These are phyloP conservation scores for Leptosomus discolor DNA, from an alignment of 2,113 vertebrate genomes.

Conservation along the genomic window DNA sequence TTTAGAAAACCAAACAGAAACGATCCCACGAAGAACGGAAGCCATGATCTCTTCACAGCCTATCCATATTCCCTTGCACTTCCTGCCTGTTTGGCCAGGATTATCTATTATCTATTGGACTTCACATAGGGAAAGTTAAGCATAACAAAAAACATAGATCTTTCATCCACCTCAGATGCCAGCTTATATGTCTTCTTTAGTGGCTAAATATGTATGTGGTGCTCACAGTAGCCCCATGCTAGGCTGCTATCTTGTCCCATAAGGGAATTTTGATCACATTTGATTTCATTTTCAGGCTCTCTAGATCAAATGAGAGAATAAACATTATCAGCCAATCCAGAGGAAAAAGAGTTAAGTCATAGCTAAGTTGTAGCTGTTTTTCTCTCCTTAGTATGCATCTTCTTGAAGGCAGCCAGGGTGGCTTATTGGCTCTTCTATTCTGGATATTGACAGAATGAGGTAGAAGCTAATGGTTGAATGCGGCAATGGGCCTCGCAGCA, in stretches of 20 bases:
- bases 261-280: neutral
- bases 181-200: neutral
- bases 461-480: constrained; percentile 25
- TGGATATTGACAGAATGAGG: constrained; percentile 46
- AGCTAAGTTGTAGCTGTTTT: neutral
- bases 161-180: neutral
- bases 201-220: neutral
- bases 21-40: neutral
- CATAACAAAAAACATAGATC: neutral
- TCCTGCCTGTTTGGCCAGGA: neutral
- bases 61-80: neutral
- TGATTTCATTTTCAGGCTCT: neutral
- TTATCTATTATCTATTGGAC: neutral
- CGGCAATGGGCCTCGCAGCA: neutral
- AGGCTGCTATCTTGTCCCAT: neutral
- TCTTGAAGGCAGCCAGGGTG: neutral
- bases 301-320: neutral
- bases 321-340: neutral
- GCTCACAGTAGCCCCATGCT: neutral
- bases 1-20: constrained; percentile 1
- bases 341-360: neutral
- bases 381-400: neutral
- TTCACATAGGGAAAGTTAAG: neutral
- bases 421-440: neutral
- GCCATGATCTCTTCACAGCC: neutral